These are phyloP conservation scores for Sebastes trivittatus DNA, from an alignment of 2,797 vertebrate species.

Conservation along the genomic window DNA sequence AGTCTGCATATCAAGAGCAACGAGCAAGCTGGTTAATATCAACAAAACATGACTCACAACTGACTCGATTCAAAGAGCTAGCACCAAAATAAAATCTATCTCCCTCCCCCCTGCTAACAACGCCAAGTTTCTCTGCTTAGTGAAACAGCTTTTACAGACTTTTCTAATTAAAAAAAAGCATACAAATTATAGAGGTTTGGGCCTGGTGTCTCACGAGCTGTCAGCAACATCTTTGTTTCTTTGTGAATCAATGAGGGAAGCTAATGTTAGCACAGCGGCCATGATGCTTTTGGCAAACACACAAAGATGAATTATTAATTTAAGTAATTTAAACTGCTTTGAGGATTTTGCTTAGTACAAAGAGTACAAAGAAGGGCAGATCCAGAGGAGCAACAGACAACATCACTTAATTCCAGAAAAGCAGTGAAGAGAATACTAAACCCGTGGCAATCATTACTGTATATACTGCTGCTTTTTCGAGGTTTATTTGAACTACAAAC, in stretches of 20 bases:
- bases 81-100: constrained; percentile 27
- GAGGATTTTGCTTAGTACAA: constrained; percentile 38
- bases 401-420: constrained; percentile 41
- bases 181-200: background rate
- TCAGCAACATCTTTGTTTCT: constrained; percentile 28
- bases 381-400: constrained; percentile 32
- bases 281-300: constrained; percentile 51
- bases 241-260: constrained; percentile 28
- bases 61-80: constrained; percentile 32
- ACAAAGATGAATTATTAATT: constrained; percentile 61
- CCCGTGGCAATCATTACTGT: background rate
- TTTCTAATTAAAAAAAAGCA: background rate
- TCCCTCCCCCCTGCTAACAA: background rate
- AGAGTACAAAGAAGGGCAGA: constrained; percentile 37
- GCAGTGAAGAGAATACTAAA: constrained; percentile 1
- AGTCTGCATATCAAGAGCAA: constrained; percentile 49
- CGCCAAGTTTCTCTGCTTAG: background rate
- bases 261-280: constrained; percentile 31
- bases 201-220: background rate
- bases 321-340: constrained; percentile 40
- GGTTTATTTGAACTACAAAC: background rate
- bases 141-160: background rate
- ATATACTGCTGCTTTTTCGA: background rate
- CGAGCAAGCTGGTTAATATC: constrained; percentile 30
- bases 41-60: constrained; percentile 59